Conservation (phyloP, 2,888 invertebrate genomes). For the Trichogramma evanescens region DNA sequence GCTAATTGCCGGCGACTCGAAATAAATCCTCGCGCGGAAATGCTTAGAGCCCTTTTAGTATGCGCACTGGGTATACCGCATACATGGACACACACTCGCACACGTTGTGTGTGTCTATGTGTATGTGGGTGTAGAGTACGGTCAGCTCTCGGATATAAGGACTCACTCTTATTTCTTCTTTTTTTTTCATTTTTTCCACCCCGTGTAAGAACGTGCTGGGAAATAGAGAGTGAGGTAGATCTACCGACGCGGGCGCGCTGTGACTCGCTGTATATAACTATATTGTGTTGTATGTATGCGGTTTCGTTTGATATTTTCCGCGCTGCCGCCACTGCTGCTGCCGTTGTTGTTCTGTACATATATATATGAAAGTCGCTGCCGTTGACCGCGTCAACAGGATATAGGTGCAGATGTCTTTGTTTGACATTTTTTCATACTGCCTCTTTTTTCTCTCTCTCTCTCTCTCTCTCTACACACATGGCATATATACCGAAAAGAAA, state of each 20-base stretch:
- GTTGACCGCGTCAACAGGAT: no score
- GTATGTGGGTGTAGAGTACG: background rate
- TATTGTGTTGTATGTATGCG: background rate
- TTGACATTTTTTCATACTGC: no score
- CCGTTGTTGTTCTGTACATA: no score
- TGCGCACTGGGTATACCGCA: background rate
- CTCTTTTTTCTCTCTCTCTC: background rate
- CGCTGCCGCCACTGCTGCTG: no score
- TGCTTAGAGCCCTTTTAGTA: conserved; percentile 25
- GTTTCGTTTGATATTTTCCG: conserved; percentile 12
- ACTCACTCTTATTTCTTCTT: background rate
- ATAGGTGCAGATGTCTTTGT: background rate
- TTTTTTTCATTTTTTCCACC: background rate
- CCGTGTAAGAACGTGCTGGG: conserved; percentile 3
- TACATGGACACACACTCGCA: no score
- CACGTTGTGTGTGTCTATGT: background rate
- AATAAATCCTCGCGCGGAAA: conserved; percentile 39
- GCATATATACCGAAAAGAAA: no score
- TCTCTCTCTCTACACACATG: background rate
- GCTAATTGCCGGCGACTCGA: conserved; percentile 36
- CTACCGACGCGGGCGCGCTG: background rate
- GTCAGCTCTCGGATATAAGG: no score
- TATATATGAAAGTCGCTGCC: no score
- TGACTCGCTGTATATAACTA: background rate
- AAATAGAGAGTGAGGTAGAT: conserved; percentile 1